These are phyloP conservation scores for Ceramica pisi DNA, from an alignment of 2,888 invertebrate genomes.

Conservation along the genomic window DNA sequence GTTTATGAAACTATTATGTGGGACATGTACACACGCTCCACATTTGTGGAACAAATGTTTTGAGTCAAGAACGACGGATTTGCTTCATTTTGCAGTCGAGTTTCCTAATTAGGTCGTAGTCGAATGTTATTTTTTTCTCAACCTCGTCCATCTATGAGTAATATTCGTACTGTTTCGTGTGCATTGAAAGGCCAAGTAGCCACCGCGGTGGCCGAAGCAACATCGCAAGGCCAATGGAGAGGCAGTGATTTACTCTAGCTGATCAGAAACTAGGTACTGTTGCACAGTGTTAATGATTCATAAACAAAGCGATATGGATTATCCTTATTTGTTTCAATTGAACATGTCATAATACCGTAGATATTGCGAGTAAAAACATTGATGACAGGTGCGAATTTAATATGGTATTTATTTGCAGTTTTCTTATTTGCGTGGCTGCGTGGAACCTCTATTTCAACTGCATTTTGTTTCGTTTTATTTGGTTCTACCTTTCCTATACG, in stretches of 20 bases:
- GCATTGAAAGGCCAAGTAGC: slow-evolving; percentile 72
- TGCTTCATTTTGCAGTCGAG: slow-evolving; percentile 28
- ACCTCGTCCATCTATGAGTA: slow-evolving; percentile 54
- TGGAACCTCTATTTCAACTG: slow-evolving; percentile 43
- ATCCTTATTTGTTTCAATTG: slow-evolving; percentile 61
- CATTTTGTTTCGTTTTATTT: slow-evolving; percentile 59
- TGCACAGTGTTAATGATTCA: slow-evolving; percentile 62
- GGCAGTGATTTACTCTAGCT: slow-evolving; percentile 68
- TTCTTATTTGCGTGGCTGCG: slow-evolving; percentile 24
- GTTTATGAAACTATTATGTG: slow-evolving; percentile 34
- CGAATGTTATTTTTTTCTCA: slow-evolving; percentile 50
- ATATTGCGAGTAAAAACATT: neutral
- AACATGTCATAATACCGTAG: neutral
- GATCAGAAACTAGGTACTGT: slow-evolving; percentile 66
- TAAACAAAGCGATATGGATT: slow-evolving; percentile 70
- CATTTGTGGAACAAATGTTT: slow-evolving; percentile 10
- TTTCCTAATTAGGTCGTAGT: slow-evolving; percentile 47
- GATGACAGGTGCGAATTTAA: neutral
- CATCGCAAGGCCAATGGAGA: slow-evolving; percentile 79
- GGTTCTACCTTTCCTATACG: slow-evolving; percentile 75
- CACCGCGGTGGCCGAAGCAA: slow-evolving; percentile 71
- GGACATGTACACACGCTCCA: slow-evolving; percentile 26
- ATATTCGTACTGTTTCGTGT: slow-evolving; percentile 66
- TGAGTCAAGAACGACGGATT: slow-evolving; percentile 13
- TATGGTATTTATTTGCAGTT: slow-evolving; percentile 2